Evolutionary conservation across 2,797 vertebrate species (phyloP).

Genomic region (Tokudaia muenninki): DNA sequence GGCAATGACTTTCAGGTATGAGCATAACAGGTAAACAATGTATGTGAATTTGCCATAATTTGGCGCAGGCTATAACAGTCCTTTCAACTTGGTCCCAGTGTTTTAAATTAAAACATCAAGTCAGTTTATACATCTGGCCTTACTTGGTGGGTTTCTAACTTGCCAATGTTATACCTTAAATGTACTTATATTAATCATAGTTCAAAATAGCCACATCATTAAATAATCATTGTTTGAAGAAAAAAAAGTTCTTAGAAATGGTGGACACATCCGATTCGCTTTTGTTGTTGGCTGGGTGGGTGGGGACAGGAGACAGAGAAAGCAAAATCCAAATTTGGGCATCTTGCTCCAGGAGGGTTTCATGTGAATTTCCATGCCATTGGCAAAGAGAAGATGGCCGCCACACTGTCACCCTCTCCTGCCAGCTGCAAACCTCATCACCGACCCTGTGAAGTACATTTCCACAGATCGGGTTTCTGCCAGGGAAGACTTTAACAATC

Average conservation of each 20-base stretch:
- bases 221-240: slow-evolving; percentile 71
- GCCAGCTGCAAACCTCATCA: slow-evolving; percentile 90
- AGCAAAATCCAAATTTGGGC: slow-evolving; percentile 51
- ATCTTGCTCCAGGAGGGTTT: slow-evolving; percentile 75
- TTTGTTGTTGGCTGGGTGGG: slow-evolving; percentile 62
- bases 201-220: slow-evolving; percentile 82
- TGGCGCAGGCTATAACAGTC: slow-evolving; percentile 53
- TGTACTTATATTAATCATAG: slow-evolving; percentile 80
- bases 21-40: slow-evolving; percentile 59
- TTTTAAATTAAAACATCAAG: slow-evolving; percentile 81
- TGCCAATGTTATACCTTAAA: slow-evolving; percentile 81
- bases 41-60: slow-evolving; percentile 64
- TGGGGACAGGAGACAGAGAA: slow-evolving; percentile 4
- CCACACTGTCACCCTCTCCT: slow-evolving; percentile 84
- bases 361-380: slow-evolving; percentile 72
- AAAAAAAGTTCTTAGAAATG: slow-evolving; percentile 78
- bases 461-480: slow-evolving; percentile 90
- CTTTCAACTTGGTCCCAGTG: slow-evolving; percentile 64
- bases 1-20: slow-evolving; percentile 47
- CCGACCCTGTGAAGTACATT: slow-evolving; percentile 89
- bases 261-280: slow-evolving; percentile 18
- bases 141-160: slow-evolving; percentile 84
- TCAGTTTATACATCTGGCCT: slow-evolving; percentile 82
- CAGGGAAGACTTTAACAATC: slow-evolving; percentile 90
- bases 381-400: slow-evolving; percentile 83